Percentiles rank a stretch among this genome's conserved stretches.
Conservation (phyloP, 2,797 vertebrate genomes). For the Diplodus sargus region DNA sequence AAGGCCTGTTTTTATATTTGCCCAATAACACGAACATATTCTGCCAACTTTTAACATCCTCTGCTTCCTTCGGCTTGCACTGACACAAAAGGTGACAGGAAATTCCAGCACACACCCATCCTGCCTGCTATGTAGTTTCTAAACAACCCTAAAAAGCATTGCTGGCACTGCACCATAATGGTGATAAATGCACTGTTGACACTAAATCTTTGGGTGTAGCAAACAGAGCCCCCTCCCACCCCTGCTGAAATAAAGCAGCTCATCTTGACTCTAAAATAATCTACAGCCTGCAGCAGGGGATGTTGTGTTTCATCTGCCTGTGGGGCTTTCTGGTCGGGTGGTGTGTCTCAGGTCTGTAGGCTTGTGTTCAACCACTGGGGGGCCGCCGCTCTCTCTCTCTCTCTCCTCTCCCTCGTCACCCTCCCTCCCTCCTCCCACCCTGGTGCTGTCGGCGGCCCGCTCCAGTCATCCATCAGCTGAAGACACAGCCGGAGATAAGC, state of each 20-base stretch:
- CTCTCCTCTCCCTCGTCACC: neutral
- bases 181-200: conserved; percentile 51
- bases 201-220: conserved; percentile 9
- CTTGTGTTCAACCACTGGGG: conserved; percentile 74
- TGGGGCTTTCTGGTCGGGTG: conserved; percentile 28
- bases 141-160: conserved; percentile 70
- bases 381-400: conserved; percentile 58
- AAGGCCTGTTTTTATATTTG: conserved; percentile 24
- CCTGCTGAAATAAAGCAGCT: conserved; percentile 24
- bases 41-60: conserved; percentile 53
- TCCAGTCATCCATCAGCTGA: conserved; percentile 80
- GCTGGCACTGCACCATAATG: conserved; percentile 53
- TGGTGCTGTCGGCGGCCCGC: conserved; percentile 57
- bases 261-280: conserved; percentile 39
- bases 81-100: conserved; percentile 83
- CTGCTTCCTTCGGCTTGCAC: conserved; percentile 60
- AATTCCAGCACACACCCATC: conserved; percentile 82
- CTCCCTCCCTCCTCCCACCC: conserved; percentile 31
- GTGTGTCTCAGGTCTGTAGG: conserved; percentile 52
- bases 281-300: conserved; percentile 38
- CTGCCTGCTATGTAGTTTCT: conserved; percentile 73
- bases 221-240: conserved; percentile 35
- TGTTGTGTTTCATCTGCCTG: conserved; percentile 36
- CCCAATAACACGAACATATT: conserved; percentile 11
- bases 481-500: conserved; percentile 82